Evolutionary conservation across 2,113 vertebrate species (phyloP).

Genomic region (Archilochus colubris): DNA sequence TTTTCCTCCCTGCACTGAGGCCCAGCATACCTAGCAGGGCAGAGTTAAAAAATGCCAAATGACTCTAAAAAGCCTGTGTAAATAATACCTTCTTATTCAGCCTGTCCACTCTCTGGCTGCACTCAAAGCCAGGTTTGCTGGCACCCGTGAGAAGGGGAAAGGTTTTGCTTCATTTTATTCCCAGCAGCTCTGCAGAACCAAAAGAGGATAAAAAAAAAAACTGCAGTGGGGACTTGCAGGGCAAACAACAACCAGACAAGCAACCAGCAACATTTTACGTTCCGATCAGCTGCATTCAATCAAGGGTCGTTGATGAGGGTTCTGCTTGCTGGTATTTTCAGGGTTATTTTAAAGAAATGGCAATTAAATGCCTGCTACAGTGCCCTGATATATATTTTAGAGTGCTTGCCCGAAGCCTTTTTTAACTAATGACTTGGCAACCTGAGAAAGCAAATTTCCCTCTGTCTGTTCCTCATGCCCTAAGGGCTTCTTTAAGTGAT

Average conservation of each 20-base stretch:
- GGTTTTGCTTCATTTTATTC: not conserved
- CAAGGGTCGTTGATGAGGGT: not conserved
- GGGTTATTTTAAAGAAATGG: not conserved
- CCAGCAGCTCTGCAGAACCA: not conserved
- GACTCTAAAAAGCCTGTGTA: not conserved
- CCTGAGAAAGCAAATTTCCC: slow-evolving; percentile 15
- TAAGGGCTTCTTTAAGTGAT: not conserved
- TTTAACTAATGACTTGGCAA: slow-evolving; percentile 36
- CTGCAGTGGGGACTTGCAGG: not conserved
- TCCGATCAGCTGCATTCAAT: not conserved
- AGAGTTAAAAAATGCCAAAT: slow-evolving; percentile 1
- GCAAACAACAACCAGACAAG: not conserved
- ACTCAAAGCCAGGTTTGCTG: slow-evolving; percentile 3
- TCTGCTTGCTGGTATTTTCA: not conserved
- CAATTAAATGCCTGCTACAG: not conserved
- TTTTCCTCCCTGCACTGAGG: not conserved
- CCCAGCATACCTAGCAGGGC: not conserved
- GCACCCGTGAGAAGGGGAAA: not conserved
- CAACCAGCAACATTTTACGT: not conserved
- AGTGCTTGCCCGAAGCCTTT: not conserved
- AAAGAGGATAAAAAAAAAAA: not conserved
- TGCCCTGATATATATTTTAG: not conserved
- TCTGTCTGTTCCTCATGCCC: not conserved
- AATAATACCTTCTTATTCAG: not conserved
- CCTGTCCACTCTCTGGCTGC: not conserved